Percentiles rank a stretch among this genome's conserved stretches.
phyloP scores from a whole-genome alignment of 2,113 vertebrate species.

The Zingel zingel region DNA sequence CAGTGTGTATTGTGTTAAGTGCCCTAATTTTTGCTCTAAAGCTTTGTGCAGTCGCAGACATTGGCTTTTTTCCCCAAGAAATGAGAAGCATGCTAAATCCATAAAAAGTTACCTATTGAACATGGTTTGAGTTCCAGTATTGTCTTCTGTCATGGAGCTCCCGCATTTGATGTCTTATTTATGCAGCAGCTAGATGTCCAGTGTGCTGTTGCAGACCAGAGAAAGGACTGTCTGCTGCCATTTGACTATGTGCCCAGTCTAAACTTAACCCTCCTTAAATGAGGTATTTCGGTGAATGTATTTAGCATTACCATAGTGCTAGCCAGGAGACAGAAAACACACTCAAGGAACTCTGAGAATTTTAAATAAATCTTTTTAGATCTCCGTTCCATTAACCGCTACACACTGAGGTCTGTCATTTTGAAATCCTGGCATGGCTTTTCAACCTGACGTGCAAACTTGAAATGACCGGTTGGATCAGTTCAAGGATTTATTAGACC shows the following conservation, averaged over 20 bases:
- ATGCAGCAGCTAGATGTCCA: neutral
- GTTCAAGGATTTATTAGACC: conserved; percentile 1
- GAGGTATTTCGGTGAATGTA: neutral
- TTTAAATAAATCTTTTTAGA: neutral
- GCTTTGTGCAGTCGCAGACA: neutral
- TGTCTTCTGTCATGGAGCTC: conserved; percentile 8
- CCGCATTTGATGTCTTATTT: conserved; percentile 26
- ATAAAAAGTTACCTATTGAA: conserved; percentile 12
- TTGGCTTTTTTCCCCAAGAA: neutral
- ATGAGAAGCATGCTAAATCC: neutral
- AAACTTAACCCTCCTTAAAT: neutral
- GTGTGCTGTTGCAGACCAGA: neutral
- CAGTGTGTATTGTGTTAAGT: neutral
- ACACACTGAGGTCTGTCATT: conserved; percentile 2
- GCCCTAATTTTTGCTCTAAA: neutral
- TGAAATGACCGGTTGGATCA: neutral
- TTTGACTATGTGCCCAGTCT: neutral
- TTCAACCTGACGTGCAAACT: neutral
- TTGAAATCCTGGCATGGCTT: neutral
- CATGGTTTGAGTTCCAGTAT: conserved; percentile 20
- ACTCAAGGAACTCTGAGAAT: neutral
- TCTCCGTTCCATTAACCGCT: neutral
- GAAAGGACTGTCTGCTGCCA: neutral
- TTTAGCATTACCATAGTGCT: neutral
- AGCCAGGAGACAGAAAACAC: conserved; percentile 5